Conservation (phyloP, 2,113 vertebrate genomes). For the Thryonomys swinderianus region DNA sequence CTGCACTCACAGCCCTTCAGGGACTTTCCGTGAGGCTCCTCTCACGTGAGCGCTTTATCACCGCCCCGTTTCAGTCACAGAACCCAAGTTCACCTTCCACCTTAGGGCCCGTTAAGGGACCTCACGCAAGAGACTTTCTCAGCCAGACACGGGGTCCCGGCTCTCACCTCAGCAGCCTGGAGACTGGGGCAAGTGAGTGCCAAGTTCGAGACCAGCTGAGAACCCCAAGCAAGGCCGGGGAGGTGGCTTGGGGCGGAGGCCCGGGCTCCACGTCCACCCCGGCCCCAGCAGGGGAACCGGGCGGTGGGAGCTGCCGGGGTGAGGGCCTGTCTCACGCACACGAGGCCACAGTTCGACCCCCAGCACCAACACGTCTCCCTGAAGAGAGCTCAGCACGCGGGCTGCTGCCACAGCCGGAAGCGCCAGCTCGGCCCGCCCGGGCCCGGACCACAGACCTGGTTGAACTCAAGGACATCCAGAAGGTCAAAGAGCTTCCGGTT, state of each 20-base stretch:
- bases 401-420: background rate
- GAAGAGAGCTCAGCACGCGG: background rate
- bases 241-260: background rate
- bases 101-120: background rate
- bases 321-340: background rate
- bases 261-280: background rate
- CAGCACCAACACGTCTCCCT: background rate
- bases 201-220: background rate
- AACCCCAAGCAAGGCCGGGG: background rate
- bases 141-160: background rate
- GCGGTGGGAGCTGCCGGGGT: too few species aligned
- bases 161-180: background rate
- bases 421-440: background rate
- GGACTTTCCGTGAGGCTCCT: background rate
- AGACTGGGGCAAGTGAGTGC: background rate
- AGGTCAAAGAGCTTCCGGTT: slow-evolving; percentile 92
- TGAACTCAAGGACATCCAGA: slow-evolving; percentile 91
- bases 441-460: slow-evolving; percentile 85
- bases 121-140: background rate
- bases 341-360: background rate
- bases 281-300: too few species aligned
- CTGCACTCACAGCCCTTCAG: background rate
- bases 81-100: background rate
- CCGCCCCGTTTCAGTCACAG: background rate
- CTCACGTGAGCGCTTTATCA: background rate